phyloP scores from a whole-genome alignment of 1,140 invertebrate genomes.

The Littorina saxatilis region DNA sequence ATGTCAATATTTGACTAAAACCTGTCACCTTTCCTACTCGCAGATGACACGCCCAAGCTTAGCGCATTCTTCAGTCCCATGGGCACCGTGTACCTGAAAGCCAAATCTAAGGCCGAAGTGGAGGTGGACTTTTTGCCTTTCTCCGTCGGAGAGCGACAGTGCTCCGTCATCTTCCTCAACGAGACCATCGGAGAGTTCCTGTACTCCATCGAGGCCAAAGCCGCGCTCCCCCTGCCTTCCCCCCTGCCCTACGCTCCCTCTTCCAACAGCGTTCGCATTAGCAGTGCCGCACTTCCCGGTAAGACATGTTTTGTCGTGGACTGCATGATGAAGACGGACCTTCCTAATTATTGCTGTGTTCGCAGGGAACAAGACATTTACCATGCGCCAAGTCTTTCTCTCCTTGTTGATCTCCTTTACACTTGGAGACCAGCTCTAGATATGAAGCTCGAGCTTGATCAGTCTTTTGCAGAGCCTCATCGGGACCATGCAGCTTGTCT shows the following conservation, averaged over 20 bases:
- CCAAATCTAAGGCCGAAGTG: slow-evolving; percentile 54
- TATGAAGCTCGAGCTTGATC: too few relatives aligned
- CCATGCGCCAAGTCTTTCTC: not conserved
- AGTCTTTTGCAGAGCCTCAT: too few relatives aligned
- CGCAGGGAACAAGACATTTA: too few relatives aligned
- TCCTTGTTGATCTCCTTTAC: not conserved
- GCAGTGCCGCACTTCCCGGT: slow-evolving; percentile 72
- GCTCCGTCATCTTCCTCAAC: slow-evolving; percentile 73
- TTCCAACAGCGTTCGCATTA: slow-evolving; percentile 66
- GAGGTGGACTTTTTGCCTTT: slow-evolving; percentile 74
- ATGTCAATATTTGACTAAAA: too few relatives aligned
- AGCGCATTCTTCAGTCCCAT: slow-evolving; percentile 70
- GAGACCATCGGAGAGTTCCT: slow-evolving; percentile 74
- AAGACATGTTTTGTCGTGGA: not conserved
- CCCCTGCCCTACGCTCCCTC: slow-evolving; percentile 65
- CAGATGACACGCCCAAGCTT: slow-evolving; percentile 55
- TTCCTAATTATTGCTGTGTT: too few relatives aligned
- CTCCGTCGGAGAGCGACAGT: slow-evolving; percentile 70
- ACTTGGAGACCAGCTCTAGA: too few relatives aligned
- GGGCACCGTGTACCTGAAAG: slow-evolving; percentile 59
- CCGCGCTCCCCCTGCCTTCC: slow-evolving; percentile 66
- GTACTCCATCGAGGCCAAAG: slow-evolving; percentile 73
- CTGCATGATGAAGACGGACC: not conserved
- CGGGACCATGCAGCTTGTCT: too few relatives aligned
- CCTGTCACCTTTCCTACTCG: too few relatives aligned